Evolutionary conservation across 2,797 vertebrate genomes (phyloP).

Genomic region (Sciurus vulgaris): DNA sequence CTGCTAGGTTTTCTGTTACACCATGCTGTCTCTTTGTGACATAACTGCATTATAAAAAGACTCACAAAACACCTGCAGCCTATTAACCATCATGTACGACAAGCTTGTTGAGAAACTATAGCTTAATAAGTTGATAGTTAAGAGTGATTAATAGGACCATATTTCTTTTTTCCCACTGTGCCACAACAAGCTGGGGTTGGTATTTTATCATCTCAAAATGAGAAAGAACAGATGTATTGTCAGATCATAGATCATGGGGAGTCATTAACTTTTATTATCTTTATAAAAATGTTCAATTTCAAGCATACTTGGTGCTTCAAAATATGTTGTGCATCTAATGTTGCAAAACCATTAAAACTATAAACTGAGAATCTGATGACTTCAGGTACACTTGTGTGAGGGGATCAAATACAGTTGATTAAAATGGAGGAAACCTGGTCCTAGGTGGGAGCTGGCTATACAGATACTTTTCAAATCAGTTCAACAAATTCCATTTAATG

Average conservation of each 20-base stretch:
- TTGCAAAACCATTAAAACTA: conserved; percentile 85
- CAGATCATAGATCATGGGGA: conserved; percentile 87
- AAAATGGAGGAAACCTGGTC: conserved; percentile 59
- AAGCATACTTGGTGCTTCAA: conserved; percentile 86
- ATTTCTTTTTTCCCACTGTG: conserved; percentile 85
- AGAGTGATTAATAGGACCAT: conserved; percentile 86
- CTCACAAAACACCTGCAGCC: conserved; percentile 83
- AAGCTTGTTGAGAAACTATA: conserved; percentile 86
- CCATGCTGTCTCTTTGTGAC: conserved; percentile 73
- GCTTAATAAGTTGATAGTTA: conserved; percentile 88
- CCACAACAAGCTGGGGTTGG: conserved; percentile 81
- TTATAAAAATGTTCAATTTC: conserved; percentile 89
- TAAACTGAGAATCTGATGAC: conserved; percentile 84
- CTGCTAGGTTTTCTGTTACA: neutral
- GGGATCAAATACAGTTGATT: conserved; percentile 54
- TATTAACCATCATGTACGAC: conserved; percentile 81
- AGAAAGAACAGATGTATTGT: conserved; percentile 89
- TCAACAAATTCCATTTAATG: conserved; percentile 43
- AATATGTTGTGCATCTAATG: conserved; percentile 85
- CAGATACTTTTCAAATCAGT: conserved; percentile 60
- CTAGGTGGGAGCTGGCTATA: conserved; percentile 50
- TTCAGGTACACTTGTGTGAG: conserved; percentile 50
- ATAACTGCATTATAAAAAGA: conserved; percentile 77
- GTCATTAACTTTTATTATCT: conserved; percentile 90
- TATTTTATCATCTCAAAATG: conserved; percentile 84